Conservation (phyloP, 2,113 vertebrate genomes). For the Hemichromis elongatus region DNA sequence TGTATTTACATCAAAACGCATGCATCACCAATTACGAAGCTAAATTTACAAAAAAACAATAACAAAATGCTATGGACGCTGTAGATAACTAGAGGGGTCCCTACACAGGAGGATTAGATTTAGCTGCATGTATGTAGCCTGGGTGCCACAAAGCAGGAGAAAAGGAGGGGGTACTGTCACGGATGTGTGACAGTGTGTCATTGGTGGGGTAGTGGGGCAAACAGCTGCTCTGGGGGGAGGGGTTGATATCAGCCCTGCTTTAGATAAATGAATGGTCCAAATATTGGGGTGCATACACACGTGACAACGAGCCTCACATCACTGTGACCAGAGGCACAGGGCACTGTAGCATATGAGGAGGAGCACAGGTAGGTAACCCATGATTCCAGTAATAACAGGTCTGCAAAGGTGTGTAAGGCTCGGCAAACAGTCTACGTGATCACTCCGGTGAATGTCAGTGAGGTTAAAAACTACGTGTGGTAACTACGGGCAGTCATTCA, state of each 20-base stretch:
- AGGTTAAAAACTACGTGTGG: neutral
- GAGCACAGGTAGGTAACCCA: neutral
- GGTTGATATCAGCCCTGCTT: slow-evolving; percentile 6
- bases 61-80: neutral
- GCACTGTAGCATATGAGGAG: neutral
- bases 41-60: neutral
- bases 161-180: neutral
- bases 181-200: slow-evolving; percentile 28
- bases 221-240: slow-evolving; percentile 56
- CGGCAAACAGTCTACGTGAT: neutral
- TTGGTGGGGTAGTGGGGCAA: slow-evolving; percentile 1
- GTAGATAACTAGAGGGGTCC: neutral
- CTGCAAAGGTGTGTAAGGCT: neutral
- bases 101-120: neutral
- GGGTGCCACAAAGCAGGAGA: neutral
- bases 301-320: neutral
- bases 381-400: slow-evolving; percentile 34
- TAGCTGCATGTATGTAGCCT: slow-evolving; percentile 6
- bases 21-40: neutral
- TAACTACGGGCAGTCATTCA: neutral
- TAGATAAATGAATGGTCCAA: neutral
- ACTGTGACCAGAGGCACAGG: neutral
- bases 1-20: neutral
- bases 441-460: neutral
- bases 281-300: neutral